A percentile compares a stretch with the other conserved stretches of the same genome.
Conservation (phyloP, 1,140 invertebrate species). For the Scaptomyza hsui region DNA sequence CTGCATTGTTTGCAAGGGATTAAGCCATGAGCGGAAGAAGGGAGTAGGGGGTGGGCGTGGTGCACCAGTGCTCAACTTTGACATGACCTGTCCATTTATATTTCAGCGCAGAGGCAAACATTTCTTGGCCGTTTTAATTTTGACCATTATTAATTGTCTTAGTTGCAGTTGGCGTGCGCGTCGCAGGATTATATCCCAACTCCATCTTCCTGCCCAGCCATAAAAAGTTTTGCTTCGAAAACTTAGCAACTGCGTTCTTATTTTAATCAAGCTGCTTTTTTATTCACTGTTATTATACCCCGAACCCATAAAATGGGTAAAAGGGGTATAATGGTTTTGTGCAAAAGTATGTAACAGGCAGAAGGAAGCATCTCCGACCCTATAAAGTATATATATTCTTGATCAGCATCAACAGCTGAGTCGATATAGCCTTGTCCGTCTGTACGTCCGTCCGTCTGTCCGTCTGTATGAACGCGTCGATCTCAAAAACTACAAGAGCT, state of each 20-base stretch:
- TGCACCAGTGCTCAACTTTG: constrained; percentile 37
- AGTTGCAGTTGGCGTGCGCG: constrained; percentile 34
- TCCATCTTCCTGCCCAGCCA: neutral
- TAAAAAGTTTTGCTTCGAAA: constrained; percentile 15
- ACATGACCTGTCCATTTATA: constrained; percentile 64
- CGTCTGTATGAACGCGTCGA: too few relatives aligned
- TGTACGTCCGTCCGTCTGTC: too few relatives aligned
- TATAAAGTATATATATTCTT: too few relatives aligned
- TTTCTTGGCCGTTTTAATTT: constrained; percentile 39
- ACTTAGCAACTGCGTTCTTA: constrained; percentile 37
- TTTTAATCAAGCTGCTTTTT: constrained; percentile 32
- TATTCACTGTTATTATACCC: neutral
- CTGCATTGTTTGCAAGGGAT: constrained; percentile 55
- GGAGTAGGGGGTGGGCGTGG: constrained; percentile 9
- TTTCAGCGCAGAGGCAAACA: constrained; percentile 43
- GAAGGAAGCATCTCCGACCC: too few relatives aligned
- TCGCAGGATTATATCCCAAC: constrained; percentile 42
- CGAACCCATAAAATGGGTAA: too few relatives aligned
- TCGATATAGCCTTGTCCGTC: too few relatives aligned
- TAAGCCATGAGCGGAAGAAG: constrained; percentile 45
- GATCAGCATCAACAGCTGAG: too few relatives aligned
- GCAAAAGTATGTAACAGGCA: too few relatives aligned
- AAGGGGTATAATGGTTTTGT: too few relatives aligned
- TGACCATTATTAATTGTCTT: constrained; percentile 70
- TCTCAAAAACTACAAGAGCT: too few relatives aligned